Base-by-base conservation (phyloP, 2,888 invertebrate species). In the Coelopa pilipes region DNA sequence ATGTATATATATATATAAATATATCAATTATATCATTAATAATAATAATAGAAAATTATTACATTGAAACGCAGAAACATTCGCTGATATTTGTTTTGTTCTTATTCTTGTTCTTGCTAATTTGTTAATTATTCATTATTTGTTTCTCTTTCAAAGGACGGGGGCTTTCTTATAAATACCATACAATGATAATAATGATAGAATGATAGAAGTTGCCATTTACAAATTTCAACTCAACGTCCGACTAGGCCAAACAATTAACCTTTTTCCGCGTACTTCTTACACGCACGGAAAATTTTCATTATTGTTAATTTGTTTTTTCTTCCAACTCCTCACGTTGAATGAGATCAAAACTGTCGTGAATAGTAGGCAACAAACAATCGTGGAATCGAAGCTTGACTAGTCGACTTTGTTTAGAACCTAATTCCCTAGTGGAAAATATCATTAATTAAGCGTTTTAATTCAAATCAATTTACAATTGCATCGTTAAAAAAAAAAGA, bases 41-140 rank as follows among this genome's bases (percentile, higher is more conserved):
- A 75, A 79, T 80, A 83, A 80, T 80, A 79, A 73, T 77, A 79
- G 82, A 81, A 79, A 83, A 55, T 63, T 71, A 49, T 71, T 71
- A 71, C 71, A 71, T 53, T 71, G 71, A 78, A 78, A 78, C 75
- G 76, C 76, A 74, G 72, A 60, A 55, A 65, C 67, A 66, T 66
- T 49, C 66, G 65, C 63, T 63, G 71, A 63, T 66, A 70, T 62
- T 70, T 49, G 24, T 24, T 62, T 49, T 63, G 47, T 72, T 57
- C 57, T 69, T 62, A 34, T 60, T 59, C 24, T 45, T 73, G 67
- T 45, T 70, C 65, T 70, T 70, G 60, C 55, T 74, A 15, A 1
- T 50, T 59, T 69, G 11, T 66, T 75, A 70, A 15, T 72, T 67
- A 76, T 80, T 77, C 49, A 57, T 49, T 72, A 67, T 49, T 57